Evolutionary conservation across 2,113 vertebrate genomes (phyloP), one percentile per base, ranked within the genome.

Genomic region (Bubalus kerabau): DNA sequence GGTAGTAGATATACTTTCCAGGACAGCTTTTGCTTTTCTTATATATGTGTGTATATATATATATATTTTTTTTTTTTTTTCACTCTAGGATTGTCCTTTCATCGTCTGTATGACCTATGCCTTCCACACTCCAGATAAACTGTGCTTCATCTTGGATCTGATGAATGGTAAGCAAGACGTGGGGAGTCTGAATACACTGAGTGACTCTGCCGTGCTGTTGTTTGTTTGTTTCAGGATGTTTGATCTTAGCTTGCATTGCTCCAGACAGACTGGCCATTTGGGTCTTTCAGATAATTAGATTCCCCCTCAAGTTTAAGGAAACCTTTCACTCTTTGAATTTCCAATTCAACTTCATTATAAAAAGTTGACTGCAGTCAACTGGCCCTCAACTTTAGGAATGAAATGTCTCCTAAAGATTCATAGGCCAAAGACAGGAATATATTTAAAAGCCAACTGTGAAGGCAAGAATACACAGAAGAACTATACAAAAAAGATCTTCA

Each of bases 21-120:
- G 43, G 48, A 26, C 1, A 30, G 46, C 89, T 26, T 64, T 87
- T 80, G 57, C 43, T 56, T 36, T 17, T 15, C 80, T 92, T 24
- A 48, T 32, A 30, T 94, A 36, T 48, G 0, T 71, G n/a, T 71
- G 2, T 71, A 4, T 36, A 1, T 21, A 0, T 67, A 0, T 67
- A 2, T 71, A 6, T 71, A 40, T 64, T 15, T 60, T 64, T 17
- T 64, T 64, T 64, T 24, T 67, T 67, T 6, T 94, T 56, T 96
- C 90, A 32, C 87, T 40, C 40, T 90, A 99, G 99, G 99, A 99
- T 97, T 99, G 99, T 50, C 99, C 99, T 32, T 99, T 99, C 98
- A 99, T 99, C 62, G 99, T 99, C 97, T 99, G 99, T 97, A 99
- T 99, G 99, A 99, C 99, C 4, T 99, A 99, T 50, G 99, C 99